A percentile compares a stretch with the other conserved stretches of the same genome.
Conservation (phyloP, 2,797 vertebrate species). For the Danio aesculapii region DNA sequence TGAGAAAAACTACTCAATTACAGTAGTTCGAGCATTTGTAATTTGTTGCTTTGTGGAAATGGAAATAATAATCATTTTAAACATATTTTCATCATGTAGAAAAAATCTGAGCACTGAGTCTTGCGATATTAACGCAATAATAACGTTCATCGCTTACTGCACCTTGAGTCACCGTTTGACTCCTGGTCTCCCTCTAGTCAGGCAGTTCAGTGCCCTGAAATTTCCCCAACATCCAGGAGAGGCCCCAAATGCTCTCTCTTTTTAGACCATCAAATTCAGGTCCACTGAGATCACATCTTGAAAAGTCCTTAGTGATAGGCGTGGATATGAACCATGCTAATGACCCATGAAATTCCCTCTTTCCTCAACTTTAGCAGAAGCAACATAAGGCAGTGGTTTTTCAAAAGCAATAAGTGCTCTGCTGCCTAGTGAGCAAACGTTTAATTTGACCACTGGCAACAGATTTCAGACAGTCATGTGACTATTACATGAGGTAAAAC, state of each 20-base stretch:
- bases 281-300: constrained; percentile 64
- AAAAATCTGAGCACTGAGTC: no score
- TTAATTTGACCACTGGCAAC: constrained; percentile 57
- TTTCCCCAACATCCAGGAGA: constrained; percentile 34
- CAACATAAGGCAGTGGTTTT: constrained; percentile 59
- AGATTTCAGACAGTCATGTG: constrained; percentile 48
- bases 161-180: constrained; percentile 16
- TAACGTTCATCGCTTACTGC: not conserved
- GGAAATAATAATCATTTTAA: no score
- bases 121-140: no score
- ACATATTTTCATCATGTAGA: no score
- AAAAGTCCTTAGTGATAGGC: constrained; percentile 65
- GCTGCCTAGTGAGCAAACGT: constrained; percentile 60
- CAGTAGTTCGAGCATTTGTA: no score
- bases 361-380: constrained; percentile 52
- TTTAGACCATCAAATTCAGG: constrained; percentile 55
- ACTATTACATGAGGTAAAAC: constrained; percentile 57
- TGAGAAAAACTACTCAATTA: no score
- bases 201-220: constrained; percentile 30
- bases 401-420: constrained; percentile 61
- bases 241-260: constrained; percentile 49
- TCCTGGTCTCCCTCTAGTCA: constrained; percentile 39
- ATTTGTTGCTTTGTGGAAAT: no score
- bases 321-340: constrained; percentile 65
- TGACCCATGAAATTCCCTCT: constrained; percentile 65